These are phyloP conservation scores for Bos taurus DNA, from an alignment of 2,113 vertebrate species.

Conservation along the genomic window DNA sequence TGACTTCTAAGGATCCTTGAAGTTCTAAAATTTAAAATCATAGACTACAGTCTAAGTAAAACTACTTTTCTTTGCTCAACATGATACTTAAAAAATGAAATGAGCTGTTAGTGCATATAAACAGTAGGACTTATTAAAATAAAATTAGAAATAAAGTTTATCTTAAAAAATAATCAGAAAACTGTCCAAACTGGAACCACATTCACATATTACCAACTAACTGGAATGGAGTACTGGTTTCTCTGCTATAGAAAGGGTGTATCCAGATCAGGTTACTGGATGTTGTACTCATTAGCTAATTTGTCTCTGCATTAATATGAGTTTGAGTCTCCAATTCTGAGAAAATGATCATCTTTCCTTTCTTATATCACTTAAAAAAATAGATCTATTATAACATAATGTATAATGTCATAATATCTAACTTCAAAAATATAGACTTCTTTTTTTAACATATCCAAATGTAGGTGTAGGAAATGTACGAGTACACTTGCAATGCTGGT, in stretches of 20 bases:
- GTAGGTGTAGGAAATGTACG: not conserved
- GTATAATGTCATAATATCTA: constrained; percentile 36
- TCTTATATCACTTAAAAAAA: constrained; percentile 15
- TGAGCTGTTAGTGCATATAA: not conserved
- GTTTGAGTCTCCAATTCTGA: not conserved
- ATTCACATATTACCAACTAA: not conserved
- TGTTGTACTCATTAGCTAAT: not conserved
- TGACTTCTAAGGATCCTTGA: not conserved
- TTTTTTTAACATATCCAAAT: not conserved
- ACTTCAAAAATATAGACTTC: not conserved
- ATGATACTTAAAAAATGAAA: not conserved
- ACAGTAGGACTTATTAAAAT: not conserved
- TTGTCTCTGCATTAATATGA: not conserved
- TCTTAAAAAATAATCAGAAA: not conserved
- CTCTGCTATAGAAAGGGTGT: not conserved
- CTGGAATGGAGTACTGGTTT: not conserved
- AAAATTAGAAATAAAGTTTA: not conserved
- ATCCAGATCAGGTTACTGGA: not conserved
- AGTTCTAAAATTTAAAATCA: not conserved
- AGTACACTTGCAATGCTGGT: not conserved
- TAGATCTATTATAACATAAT: not conserved
- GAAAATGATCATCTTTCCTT: not conserved
- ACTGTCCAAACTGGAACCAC: not conserved
- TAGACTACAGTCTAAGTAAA: not conserved
- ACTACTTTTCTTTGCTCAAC: not conserved